Conservation (phyloP, 2,113 vertebrate species). For the Odocoileus hemionus region DNA sequence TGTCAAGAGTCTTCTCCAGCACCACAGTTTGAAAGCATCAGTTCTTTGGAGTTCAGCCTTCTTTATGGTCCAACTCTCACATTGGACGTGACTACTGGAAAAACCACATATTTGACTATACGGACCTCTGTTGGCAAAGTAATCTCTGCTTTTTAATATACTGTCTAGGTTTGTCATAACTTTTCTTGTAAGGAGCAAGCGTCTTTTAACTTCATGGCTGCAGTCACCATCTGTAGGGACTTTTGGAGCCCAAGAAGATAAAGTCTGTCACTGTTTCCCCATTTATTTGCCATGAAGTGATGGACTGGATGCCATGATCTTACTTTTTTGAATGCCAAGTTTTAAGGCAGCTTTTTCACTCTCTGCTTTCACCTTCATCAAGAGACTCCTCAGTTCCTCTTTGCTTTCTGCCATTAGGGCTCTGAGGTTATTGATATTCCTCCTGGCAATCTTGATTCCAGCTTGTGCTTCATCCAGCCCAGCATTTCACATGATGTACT, state of each 20-base stretch:
- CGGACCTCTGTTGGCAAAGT: background rate
- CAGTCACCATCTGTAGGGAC: background rate
- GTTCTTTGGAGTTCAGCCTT: accelerated
- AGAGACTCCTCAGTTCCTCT: background rate
- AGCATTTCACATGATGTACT: background rate
- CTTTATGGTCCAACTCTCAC: background rate
- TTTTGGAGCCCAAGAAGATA: background rate
- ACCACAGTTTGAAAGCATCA: background rate
- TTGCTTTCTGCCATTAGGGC: background rate
- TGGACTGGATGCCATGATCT: background rate
- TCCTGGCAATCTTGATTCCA: background rate
- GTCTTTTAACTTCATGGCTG: background rate
- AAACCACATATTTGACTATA: background rate
- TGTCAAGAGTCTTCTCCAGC: background rate
- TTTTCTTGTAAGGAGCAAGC: background rate
- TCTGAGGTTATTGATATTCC: background rate
- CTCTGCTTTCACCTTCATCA: background rate
- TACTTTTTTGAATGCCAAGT: background rate
- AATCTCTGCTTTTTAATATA: background rate
- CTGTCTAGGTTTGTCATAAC: background rate
- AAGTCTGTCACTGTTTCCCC: background rate
- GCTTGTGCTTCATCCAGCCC: background rate
- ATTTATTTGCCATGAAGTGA: background rate
- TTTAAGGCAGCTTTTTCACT: background rate
- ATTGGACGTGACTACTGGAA: background rate